phyloP scores from a whole-genome alignment of 1,140 invertebrate species.

The Anthonomus grandis region DNA sequence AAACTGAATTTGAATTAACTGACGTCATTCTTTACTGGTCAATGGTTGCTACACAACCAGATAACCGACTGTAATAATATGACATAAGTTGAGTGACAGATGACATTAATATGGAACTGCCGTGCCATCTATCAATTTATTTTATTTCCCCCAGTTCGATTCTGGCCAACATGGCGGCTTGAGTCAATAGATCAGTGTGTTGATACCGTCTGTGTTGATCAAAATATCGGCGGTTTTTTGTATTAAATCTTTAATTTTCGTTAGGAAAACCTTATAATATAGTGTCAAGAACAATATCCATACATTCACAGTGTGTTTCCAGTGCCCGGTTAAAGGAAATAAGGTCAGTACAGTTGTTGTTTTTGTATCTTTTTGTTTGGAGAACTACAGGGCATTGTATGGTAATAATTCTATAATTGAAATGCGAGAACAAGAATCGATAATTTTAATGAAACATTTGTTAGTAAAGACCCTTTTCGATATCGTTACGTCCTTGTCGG shows the following conservation, averaged over 20 bases:
- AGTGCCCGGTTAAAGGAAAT: neutral
- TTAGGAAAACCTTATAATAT: neutral
- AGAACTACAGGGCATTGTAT: neutral
- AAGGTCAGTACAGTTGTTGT: constrained; percentile 7
- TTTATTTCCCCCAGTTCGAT: neutral
- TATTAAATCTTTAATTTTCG: neutral
- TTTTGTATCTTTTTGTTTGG: constrained; percentile 7
- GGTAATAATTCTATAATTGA: neutral
- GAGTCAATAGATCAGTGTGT: constrained; percentile 6
- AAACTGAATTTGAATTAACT: too few species aligned
- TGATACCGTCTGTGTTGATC: neutral
- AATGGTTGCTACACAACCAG: too few species aligned
- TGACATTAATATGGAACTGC: too few species aligned
- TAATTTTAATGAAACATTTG: neutral
- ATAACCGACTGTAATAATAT: too few species aligned
- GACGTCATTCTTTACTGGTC: too few species aligned
- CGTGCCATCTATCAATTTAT: too few species aligned
- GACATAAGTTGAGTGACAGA: too few species aligned
- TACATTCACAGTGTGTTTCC: neutral
- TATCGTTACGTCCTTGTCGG: neutral
- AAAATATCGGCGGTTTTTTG: constrained; percentile 2
- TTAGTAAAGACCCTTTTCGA: neutral
- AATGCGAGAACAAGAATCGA: neutral
- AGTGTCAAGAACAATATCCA: neutral
- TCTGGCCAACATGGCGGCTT: constrained; percentile 1